Percentiles rank a stretch among this genome's conserved stretches.
Evolutionary conservation across 2,888 invertebrate genomes (phyloP).

Genomic region (Pocota personata): DNA sequence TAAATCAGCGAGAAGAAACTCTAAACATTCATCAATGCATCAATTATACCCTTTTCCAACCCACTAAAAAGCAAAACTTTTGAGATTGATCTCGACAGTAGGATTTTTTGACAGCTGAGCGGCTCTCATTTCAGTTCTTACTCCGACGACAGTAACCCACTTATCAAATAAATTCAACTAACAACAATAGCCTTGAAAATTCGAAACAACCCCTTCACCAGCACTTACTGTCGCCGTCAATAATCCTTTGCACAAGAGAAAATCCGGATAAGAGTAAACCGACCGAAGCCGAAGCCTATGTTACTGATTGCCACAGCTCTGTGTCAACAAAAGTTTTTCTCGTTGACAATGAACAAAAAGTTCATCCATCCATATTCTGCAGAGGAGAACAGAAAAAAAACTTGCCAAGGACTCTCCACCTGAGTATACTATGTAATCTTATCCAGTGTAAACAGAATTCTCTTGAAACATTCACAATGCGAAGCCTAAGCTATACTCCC

Average conservation of each 20-base stretch:
- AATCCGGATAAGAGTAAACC: background rate
- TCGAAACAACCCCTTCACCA: background rate
- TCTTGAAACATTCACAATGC: background rate
- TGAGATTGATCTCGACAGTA: background rate
- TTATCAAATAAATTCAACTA: background rate
- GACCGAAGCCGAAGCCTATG: background rate
- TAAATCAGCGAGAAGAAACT: background rate
- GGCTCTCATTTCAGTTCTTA: background rate
- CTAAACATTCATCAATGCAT: background rate
- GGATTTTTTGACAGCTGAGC: background rate
- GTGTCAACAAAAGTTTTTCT: constrained; percentile 4
- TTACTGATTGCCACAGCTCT: constrained; percentile 1
- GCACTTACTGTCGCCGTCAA: background rate
- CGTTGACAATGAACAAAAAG: background rate
- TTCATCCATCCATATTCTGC: background rate
- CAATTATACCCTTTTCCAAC: background rate
- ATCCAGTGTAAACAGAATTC: background rate
- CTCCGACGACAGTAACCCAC: background rate
- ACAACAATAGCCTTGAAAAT: background rate
- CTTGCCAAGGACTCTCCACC: background rate
- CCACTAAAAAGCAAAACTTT: background rate
- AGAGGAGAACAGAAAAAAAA: background rate
- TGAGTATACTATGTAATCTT: background rate
- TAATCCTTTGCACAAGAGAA: background rate
- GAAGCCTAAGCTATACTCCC: background rate